Percentiles rank a stretch among this genome's conserved stretches.
Conservation (phyloP, 2,888 invertebrate genomes). For the Cistogaster globosa region DNA sequence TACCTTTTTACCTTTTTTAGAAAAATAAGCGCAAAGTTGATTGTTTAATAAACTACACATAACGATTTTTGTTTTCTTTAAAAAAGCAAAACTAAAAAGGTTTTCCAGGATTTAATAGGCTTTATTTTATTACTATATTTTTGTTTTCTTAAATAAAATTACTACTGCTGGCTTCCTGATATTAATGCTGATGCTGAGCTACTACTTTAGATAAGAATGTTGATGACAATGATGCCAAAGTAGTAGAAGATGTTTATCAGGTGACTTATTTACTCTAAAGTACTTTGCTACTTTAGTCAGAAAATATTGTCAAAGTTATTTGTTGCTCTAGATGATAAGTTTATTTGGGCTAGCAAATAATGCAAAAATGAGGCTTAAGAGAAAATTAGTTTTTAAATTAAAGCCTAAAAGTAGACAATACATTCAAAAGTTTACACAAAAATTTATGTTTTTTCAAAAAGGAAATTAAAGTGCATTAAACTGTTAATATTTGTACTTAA, state of each 20-base stretch:
- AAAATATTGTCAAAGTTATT: constrained; percentile 24
- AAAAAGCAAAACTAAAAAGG: not conserved
- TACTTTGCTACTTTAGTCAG: not conserved
- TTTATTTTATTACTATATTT: not conserved
- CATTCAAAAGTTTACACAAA: not conserved
- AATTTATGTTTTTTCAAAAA: constrained; percentile 3
- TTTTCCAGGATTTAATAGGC: constrained; percentile 8
- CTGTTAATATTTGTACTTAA: not conserved
- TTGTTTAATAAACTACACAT: constrained; percentile 30
- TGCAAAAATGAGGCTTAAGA: not conserved
- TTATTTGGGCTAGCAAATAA: constrained; percentile 8
- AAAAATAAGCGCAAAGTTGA: constrained; percentile 4
- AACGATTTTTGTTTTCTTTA: not conserved
- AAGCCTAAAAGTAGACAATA: constrained; percentile 16
- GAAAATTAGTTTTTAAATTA: constrained; percentile 5
- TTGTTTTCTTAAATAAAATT: not conserved
- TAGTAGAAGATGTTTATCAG: constrained; percentile 27
- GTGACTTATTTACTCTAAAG: constrained; percentile 47
- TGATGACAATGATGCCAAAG: not conserved
- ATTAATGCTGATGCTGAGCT: not conserved
- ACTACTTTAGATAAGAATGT: not conserved
- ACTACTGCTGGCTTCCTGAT: constrained; percentile 10
- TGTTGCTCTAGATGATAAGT: constrained; percentile 31
- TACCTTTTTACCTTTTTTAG: not conserved
- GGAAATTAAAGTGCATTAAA: constrained; percentile 27